Base-by-base conservation (phyloP, 1,140 invertebrate species). In the Octopus sinensis region DNA sequence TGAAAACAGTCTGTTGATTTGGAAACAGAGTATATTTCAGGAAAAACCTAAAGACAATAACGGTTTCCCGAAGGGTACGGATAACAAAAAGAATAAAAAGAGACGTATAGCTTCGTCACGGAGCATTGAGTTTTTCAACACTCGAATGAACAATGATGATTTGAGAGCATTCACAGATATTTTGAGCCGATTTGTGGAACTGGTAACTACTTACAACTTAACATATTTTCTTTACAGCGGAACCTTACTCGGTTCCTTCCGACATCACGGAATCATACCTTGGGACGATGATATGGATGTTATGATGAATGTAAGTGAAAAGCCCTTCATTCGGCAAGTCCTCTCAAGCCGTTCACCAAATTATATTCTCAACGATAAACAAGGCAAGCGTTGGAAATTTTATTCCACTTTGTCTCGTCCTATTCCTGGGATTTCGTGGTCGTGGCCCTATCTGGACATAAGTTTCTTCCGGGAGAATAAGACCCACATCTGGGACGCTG, bases 201-300 rank as follows among this genome's bases (percentile, higher is more conserved):
- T 77, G 76, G 76, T 77, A 17, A 53, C 30, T 0, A 13, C 76
- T 51, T 51, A 79, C 7, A 76, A 78, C 52, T 6, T 86, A 17
- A 76, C 76, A 4, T 86, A 83, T 56, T 83, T 86, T 10, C 23
- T 86, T 54, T 84, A 83, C 78, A 81, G 81, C 4, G 86, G 86
- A 5, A 81, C 84, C 4, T 62, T 85, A 23, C 71, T 86, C n/a
- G 86, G 86, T 10, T 83, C 85, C 30, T 86, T 81, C 76, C 54
- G 86, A 12, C 86, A 86, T 71, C 86, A 86, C 75, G 84, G 80
- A 53, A 81, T 85, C 30, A 84, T 86, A 30, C 86, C 86, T 4
- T 86, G 86, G 86, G 86, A 86, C 78, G 86, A 86, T 62, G 86
- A 86, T 75, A 62, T 84, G 7, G 86, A 86, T 54, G 78, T 86